phyloP scores from a whole-genome alignment of 2,797 vertebrate genomes.

The Spizella passerina region DNA sequence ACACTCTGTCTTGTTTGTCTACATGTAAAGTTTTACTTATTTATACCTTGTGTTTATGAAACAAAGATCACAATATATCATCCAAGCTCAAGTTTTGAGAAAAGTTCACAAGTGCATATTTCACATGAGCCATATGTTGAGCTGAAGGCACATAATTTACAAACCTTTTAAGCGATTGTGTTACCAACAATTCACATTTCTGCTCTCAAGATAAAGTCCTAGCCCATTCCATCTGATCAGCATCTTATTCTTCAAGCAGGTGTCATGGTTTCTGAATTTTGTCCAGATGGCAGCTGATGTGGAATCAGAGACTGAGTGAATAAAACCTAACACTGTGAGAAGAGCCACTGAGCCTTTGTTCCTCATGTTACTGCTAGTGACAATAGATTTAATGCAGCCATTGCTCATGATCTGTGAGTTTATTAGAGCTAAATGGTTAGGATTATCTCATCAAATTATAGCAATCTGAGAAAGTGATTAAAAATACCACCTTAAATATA shows the following conservation, averaged over 20 bases:
- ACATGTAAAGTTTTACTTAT: slow-evolving; percentile 4
- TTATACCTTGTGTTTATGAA: slow-evolving; percentile 52
- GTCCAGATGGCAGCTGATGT: slow-evolving; percentile 69
- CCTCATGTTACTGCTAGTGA: background rate
- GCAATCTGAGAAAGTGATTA: background rate
- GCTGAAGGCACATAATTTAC: slow-evolving; percentile 64
- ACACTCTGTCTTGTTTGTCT: background rate
- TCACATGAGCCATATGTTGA: slow-evolving; percentile 63
- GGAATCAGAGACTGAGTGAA: slow-evolving; percentile 49
- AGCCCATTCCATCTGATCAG: slow-evolving; percentile 56
- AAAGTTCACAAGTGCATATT: slow-evolving; percentile 68
- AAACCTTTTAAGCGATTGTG: slow-evolving; percentile 68
- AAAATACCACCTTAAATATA: background rate
- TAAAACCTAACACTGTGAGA: background rate
- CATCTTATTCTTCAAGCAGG: slow-evolving; percentile 67
- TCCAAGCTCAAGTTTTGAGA: slow-evolving; percentile 50
- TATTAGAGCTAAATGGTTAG: slow-evolving; percentile 19
- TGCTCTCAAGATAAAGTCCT: slow-evolving; percentile 48
- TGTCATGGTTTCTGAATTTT: slow-evolving; percentile 62
- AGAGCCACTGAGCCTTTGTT: background rate
- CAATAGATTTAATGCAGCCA: background rate
- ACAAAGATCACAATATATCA: background rate
- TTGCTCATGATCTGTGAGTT: background rate
- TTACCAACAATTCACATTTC: slow-evolving; percentile 56
- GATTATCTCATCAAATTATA: slow-evolving; percentile 28